phyloP scores from a whole-genome alignment of 2,113 vertebrate genomes.

The Oreamnos americanus region DNA sequence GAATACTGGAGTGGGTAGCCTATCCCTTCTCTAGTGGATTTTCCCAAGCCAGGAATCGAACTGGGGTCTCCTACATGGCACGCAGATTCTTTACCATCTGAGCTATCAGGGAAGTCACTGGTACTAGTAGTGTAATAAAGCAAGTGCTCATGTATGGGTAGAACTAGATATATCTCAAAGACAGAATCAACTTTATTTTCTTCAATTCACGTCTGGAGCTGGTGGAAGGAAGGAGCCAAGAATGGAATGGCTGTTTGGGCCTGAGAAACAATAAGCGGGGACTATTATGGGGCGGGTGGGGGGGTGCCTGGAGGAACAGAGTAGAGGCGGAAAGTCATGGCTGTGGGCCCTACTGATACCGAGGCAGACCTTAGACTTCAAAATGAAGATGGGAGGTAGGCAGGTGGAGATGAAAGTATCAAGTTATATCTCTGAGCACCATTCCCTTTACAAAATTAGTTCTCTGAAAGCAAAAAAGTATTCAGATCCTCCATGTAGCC shows the following conservation, averaged over 20 bases:
- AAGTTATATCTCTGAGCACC: no score
- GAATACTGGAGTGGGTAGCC: neutral
- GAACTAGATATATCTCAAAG: neutral
- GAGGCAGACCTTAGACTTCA: no score
- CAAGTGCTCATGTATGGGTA: neutral
- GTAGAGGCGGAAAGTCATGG: neutral
- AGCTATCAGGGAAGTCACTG: no score
- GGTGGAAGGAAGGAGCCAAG: neutral
- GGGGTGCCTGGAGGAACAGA: neutral
- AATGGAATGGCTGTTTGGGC: neutral
- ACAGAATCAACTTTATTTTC: neutral
- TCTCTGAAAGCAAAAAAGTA: no score
- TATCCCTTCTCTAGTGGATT: no score
- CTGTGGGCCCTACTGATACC: neutral
- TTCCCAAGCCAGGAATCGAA: no score
- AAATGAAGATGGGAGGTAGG: no score
- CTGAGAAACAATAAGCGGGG: neutral
- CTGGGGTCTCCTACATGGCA: no score
- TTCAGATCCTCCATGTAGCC: no score
- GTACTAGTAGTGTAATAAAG: neutral
- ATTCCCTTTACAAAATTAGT: no score
- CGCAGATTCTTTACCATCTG: no score
- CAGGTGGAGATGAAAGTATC: no score
- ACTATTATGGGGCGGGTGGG: fast-evolving
- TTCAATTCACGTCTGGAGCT: neutral